Conservation (phyloP, 1,140 invertebrate genomes). For the Octopus sinensis region DNA sequence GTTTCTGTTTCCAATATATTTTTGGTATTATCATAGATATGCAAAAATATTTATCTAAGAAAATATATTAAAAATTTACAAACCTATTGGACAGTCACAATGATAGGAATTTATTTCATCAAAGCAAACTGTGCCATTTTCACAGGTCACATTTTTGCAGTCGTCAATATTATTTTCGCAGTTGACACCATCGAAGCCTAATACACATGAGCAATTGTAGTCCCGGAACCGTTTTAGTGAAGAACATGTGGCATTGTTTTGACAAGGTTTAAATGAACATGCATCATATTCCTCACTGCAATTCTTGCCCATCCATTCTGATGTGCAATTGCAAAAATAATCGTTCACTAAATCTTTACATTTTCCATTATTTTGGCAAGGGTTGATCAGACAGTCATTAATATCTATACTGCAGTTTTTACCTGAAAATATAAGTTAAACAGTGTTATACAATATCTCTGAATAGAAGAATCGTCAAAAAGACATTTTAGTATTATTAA, state of each 20-base stretch:
- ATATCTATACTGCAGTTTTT: conserved; percentile 28
- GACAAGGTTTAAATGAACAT: conserved; percentile 58
- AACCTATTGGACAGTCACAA: conserved; percentile 40
- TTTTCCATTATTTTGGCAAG: conserved; percentile 35
- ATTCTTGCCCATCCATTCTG: conserved; percentile 40
- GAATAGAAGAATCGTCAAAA: too few species aligned
- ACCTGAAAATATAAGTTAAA: conserved; percentile 20
- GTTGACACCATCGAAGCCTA: conserved; percentile 39
- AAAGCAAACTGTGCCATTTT: conserved; percentile 25
- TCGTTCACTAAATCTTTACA: conserved; percentile 73
- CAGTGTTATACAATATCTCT: too few species aligned
- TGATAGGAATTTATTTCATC: conserved; percentile 32
- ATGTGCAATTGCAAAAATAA: conserved; percentile 58
- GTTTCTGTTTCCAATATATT: too few species aligned
- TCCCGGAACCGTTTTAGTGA: conserved; percentile 22
- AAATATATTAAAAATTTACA: background rate
- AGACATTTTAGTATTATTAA: too few species aligned
- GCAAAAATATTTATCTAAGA: too few species aligned
- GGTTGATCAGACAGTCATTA: conserved; percentile 57
- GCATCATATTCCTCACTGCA: conserved; percentile 32
- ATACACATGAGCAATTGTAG: conserved; percentile 40
- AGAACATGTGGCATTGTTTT: conserved; percentile 38
- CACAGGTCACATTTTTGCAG: conserved; percentile 30
- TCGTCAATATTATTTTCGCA: conserved; percentile 45
- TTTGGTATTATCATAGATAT: too few species aligned